Base-by-base conservation (phyloP, 2,888 invertebrate species). In the Luperina testacea region DNA sequence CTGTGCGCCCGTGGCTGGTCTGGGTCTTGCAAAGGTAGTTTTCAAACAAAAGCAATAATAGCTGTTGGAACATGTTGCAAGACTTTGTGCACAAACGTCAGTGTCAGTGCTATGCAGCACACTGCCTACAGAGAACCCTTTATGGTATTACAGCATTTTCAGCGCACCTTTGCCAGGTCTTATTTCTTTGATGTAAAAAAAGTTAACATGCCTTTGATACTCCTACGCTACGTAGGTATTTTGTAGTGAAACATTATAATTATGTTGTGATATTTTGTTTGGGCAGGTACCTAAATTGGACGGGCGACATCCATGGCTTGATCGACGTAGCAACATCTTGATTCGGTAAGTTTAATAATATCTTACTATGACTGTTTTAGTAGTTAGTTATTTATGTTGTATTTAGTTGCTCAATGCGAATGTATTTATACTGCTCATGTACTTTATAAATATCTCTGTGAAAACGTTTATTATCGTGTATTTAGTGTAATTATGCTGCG, bases 381-480 rank as follows among this genome's bases (percentile, higher is more conserved):
- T 84, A 86, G 73, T 84, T 74, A 77, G 59, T 65, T 82, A 69
- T 76, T 61, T 78, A 76, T 87, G 74, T 72, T 81, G 51, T 84
- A 45, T 67, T 61, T 61, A 87, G 85, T 83, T 90, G 92, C 90
- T 84, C 86, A 82, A 84, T 84, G 92, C 92, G 92, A 92, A 81
- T 88, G 77, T 88, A 82, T 79, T 79, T 82, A 27, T 81, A 65
- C 53, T 69, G 77, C 72, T 75, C 71, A 53, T 72, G 68, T 79
- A 71, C 48, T 72, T 71, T 74, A 65, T 69, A 76, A 73, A 69
- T 76, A 77, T 82, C 61, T 81, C 64, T 86, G 86, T 88, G 75
- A 82, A 85, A 77, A 68, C 77, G 79, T 87, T 90, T 80, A 82
- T 81, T 88, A 61, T 84, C 73, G 74, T 85, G 83, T 83, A 63